Percentiles rank a stretch among this genome's conserved stretches.
These are phyloP conservation scores for Stylophora pistillata DNA, from an alignment of 64 coral and sea anemone genomes.

Conservation along the genomic window DNA sequence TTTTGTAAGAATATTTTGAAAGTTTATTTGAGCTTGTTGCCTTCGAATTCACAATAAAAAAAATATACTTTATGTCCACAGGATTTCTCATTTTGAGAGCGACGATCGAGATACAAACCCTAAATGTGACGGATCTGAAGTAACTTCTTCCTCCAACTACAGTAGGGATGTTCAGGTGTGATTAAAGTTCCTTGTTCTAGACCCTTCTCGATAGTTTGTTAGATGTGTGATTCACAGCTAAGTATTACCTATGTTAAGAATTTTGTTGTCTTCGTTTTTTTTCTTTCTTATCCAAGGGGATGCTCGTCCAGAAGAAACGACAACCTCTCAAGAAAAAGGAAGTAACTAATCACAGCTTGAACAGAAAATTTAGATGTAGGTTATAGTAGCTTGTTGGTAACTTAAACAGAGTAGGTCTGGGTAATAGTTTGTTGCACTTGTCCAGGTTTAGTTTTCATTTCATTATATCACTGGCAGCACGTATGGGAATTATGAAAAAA, in stretches of 20 bases:
- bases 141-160: not conserved
- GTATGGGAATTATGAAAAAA: no score
- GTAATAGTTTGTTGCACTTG: no score
- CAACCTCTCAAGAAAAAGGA: not conserved
- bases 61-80: not conserved
- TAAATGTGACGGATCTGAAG: not conserved
- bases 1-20: not conserved
- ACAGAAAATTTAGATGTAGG: conserved; percentile 6
- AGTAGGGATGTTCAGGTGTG: conserved; percentile 26
- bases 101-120: not conserved
- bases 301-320: not conserved
- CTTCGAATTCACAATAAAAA: no score
- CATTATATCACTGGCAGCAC: no score
- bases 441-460: no score
- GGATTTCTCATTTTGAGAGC: conserved; percentile 23
- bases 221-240: no score
- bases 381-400: not conserved
- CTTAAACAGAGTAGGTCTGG: not conserved
- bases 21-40: no score
- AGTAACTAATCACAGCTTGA: not conserved
- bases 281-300: not conserved
- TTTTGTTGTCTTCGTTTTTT: not conserved
- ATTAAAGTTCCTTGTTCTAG: not conserved
- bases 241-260: not conserved
- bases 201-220: not conserved